These are phyloP conservation scores for Schlechtendalia chinensis DNA, from an alignment of 1,140 invertebrate genomes.

Conservation along the genomic window DNA sequence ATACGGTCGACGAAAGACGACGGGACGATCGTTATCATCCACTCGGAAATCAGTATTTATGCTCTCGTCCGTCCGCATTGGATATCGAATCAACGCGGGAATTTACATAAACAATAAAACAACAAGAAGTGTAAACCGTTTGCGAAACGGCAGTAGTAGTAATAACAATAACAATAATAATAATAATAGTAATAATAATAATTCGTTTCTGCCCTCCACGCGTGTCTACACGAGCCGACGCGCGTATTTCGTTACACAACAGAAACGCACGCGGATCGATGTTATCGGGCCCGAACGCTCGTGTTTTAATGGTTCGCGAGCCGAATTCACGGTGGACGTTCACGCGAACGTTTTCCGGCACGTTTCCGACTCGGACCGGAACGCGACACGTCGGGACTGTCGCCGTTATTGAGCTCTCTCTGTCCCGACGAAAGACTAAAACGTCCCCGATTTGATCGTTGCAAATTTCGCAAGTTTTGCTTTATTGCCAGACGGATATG, in stretches of 20 bases:
- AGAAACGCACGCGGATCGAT: not conserved
- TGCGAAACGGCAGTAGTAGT: constrained; percentile 13
- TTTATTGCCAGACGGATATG: too few species aligned
- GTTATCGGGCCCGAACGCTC: not conserved
- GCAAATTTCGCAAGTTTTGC: too few species aligned
- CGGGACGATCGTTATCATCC: not conserved
- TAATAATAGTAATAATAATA: constrained; percentile 19
- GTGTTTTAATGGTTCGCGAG: constrained; percentile 30
- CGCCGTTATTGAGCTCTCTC: too few species aligned
- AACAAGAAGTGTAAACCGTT: not conserved
- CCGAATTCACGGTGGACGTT: constrained; percentile 17
- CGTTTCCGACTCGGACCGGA: not conserved
- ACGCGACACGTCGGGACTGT: too few species aligned
- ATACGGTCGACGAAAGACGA: not conserved
- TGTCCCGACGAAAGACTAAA: too few species aligned
- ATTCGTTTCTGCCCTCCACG: not conserved
- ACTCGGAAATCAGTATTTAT: not conserved
- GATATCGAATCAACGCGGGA: constrained; percentile 14
- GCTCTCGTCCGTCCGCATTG: not conserved
- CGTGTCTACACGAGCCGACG: not conserved
- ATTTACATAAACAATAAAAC: constrained; percentile 28
- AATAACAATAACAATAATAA: constrained; percentile 11
- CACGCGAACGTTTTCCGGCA: not conserved
- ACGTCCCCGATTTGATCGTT: too few species aligned
- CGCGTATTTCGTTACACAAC: not conserved